Conservation (phyloP, 2,888 invertebrate species). For the Pinctada fucata region DNA sequence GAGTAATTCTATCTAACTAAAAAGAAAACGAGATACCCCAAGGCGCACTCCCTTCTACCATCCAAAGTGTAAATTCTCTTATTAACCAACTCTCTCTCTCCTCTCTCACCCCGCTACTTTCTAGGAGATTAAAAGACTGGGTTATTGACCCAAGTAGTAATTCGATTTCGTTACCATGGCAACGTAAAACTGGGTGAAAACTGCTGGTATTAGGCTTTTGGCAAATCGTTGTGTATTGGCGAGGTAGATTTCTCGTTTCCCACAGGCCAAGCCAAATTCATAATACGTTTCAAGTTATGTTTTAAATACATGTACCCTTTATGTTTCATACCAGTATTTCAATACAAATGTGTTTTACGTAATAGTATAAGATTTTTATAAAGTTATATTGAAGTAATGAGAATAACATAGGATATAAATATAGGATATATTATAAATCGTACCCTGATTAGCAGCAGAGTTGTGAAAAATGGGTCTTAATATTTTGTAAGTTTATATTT, state of each 20-base stretch:
- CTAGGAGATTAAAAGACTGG: background rate
- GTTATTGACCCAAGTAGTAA: conserved; percentile 5
- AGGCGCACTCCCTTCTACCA: background rate
- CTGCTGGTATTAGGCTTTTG: conserved; percentile 4
- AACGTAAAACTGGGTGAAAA: conserved; percentile 21
- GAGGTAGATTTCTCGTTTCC: background rate
- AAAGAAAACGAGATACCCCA: background rate
- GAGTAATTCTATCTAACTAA: too few species aligned
- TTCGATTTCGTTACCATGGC: conserved; percentile 21
- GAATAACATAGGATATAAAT: too few species aligned
- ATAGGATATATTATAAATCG: too few species aligned
- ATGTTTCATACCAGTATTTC: too few species aligned
- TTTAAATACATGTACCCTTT: too few species aligned
- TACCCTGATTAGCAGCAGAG: too few species aligned
- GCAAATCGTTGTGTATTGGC: background rate
- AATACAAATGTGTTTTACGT: too few species aligned
- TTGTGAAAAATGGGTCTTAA: too few species aligned
- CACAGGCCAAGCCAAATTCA: background rate
- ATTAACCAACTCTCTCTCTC: background rate
- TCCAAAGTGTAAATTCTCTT: background rate
- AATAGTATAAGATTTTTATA: too few species aligned
- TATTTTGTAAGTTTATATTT: too few species aligned
- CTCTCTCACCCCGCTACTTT: background rate
- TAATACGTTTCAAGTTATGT: too few species aligned
- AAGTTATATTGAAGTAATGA: too few species aligned